These are phyloP conservation scores for Narcine bancroftii DNA, from an alignment of 2,113 vertebrate genomes.

Conservation along the genomic window DNA sequence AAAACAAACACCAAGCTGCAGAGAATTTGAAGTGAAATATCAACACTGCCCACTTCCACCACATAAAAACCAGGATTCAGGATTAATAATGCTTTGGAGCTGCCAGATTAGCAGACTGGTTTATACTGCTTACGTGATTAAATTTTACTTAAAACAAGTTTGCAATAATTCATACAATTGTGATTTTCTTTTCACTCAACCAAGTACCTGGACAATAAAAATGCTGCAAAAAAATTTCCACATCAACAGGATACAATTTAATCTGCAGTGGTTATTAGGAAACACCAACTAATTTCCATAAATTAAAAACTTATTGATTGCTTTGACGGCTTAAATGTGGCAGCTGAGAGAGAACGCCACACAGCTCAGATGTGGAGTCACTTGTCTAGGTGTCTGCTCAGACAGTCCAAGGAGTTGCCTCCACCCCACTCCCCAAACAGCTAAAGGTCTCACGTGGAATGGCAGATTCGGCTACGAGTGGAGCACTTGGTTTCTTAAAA, in stretches of 20 bases:
- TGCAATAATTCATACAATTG: background rate
- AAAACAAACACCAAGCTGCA: no score
- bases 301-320: slow-evolving; percentile 2
- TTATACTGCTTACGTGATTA: background rate
- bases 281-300: slow-evolving; percentile 5
- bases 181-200: slow-evolving; percentile 16
- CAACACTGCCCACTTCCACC: background rate
- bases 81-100: background rate
- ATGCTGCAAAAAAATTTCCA: background rate
- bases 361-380: no score
- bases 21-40: background rate
- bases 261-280: background rate
- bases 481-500: no score
- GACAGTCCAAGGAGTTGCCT: no score
- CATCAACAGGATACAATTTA: slow-evolving; percentile 16
- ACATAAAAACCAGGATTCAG: background rate
- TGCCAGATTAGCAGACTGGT: background rate
- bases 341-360: background rate
- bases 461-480: no score
- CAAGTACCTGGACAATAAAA: background rate
- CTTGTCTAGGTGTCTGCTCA: no score
- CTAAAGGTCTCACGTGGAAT: no score
- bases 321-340: background rate
- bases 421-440: no score
- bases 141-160: background rate